These are phyloP conservation scores for Ceyx margarethae DNA, from an alignment of 2,113 vertebrate species.

Conservation along the genomic window DNA sequence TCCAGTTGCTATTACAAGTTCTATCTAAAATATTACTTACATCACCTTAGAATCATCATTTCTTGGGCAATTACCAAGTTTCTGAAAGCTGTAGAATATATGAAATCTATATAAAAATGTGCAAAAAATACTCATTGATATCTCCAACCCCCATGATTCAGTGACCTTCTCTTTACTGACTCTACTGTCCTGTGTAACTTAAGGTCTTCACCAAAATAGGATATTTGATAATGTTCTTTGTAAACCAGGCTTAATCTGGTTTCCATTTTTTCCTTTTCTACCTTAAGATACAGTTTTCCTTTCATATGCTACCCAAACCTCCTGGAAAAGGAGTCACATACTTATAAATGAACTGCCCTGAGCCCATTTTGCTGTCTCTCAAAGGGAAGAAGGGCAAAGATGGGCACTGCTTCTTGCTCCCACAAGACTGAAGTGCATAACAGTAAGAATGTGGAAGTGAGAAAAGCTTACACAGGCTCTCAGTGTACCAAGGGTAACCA, in stretches of 20 bases:
- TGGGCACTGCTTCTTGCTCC: background rate
- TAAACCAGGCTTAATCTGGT: background rate
- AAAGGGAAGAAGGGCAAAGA: background rate
- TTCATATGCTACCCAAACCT: background rate
- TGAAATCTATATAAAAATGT: background rate
- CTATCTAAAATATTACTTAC: background rate
- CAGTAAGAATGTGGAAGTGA: background rate
- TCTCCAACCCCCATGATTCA: background rate
- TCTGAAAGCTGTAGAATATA: background rate
- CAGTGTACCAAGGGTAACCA: background rate
- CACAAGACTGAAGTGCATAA: background rate
- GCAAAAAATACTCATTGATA: background rate
- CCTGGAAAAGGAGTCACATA: background rate
- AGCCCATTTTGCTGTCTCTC: background rate
- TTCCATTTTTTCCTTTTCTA: background rate
- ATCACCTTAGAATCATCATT: background rate
- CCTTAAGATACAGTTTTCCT: background rate
- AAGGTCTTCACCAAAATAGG: background rate
- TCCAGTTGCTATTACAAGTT: background rate
- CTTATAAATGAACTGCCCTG: background rate
- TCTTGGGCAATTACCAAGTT: background rate
- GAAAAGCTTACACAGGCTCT: background rate
- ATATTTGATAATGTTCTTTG: background rate
- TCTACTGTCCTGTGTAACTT: background rate
- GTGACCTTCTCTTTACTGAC: background rate